Evolutionary conservation across 2,888 invertebrate genomes (phyloP).

Genomic region (Aleiodes testaceus): DNA sequence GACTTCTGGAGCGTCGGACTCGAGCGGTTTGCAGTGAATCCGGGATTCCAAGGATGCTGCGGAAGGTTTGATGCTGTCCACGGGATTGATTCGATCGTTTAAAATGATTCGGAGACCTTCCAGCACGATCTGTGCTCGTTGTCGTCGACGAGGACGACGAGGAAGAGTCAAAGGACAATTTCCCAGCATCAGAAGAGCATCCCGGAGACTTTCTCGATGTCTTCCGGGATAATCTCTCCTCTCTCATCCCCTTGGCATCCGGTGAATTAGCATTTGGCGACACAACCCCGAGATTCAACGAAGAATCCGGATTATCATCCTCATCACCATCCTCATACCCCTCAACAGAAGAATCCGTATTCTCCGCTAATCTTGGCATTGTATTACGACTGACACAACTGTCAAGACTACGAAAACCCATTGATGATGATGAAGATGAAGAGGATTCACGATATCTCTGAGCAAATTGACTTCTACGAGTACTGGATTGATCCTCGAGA

Average conservation of each 20-base stretch:
- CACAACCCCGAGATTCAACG: constrained; percentile 71
- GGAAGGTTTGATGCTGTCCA: constrained; percentile 60
- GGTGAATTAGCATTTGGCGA: constrained; percentile 66
- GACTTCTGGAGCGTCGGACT: constrained; percentile 76
- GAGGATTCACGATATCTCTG: constrained; percentile 75
- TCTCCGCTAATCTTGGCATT: constrained; percentile 75
- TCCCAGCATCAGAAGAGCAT: constrained; percentile 65
- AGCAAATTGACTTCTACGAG: constrained; percentile 77
- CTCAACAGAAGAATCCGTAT: constrained; percentile 76
- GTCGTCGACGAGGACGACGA: constrained; percentile 63
- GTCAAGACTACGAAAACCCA: constrained; percentile 80
- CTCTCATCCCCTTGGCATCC: constrained; percentile 63
- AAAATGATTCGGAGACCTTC: constrained; percentile 63
- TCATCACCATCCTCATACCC: constrained; percentile 75
- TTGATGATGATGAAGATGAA: constrained; percentile 76
- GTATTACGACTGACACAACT: constrained; percentile 74
- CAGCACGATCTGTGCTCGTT: constrained; percentile 64
- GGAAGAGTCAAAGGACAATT: constrained; percentile 62
- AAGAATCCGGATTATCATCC: constrained; percentile 74
- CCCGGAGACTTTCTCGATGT: constrained; percentile 66
- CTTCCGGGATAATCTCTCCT: constrained; percentile 63
- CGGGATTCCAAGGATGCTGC: constrained; percentile 61
- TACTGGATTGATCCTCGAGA: constrained; percentile 75
- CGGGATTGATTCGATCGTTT: constrained; percentile 59
- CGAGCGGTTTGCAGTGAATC: constrained; percentile 66